A percentile compares a stretch with the other conserved stretches of the same genome.
phyloP scores from a whole-genome alignment of 2,888 invertebrate species.

The Platycnemis pennipes region DNA sequence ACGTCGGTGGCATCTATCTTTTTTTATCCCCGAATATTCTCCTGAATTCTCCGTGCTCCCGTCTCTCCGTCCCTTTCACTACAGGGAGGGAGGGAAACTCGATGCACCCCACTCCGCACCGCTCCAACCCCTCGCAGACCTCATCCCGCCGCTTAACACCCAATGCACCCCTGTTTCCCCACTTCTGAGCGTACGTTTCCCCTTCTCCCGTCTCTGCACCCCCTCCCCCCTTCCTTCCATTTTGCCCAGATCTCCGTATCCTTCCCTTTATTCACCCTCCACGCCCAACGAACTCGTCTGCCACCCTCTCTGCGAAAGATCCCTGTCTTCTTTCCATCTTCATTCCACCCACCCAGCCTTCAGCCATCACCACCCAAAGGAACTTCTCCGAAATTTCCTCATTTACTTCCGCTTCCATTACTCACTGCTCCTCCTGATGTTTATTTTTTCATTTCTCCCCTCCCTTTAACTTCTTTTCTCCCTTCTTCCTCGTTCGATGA shows the following conservation, averaged over 20 bases:
- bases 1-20: neutral
- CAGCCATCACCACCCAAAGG: too few species aligned
- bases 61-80: too few species aligned
- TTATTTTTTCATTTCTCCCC: neutral
- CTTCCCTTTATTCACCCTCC: neutral
- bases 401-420: conserved; percentile 61
- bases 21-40: neutral
- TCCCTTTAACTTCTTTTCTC: neutral
- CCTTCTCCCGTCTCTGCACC: neutral
- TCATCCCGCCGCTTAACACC: neutral
- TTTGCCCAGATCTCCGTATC: neutral
- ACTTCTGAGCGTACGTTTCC: neutral
- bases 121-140: neutral
- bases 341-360: neutral
- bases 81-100: too few species aligned
- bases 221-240: neutral
- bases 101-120: too few species aligned
- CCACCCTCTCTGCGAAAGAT: neutral
- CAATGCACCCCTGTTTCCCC: neutral
- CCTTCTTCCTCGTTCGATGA: neutral
- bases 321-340: neutral
- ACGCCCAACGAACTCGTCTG: neutral
- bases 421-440: conserved; percentile 34
- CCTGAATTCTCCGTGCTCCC: neutral
- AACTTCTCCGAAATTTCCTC: neutral